Percentiles rank a stretch among this genome's conserved stretches.
Conservation (phyloP, 1,140 invertebrate species). For the Drosophila leontia region DNA sequence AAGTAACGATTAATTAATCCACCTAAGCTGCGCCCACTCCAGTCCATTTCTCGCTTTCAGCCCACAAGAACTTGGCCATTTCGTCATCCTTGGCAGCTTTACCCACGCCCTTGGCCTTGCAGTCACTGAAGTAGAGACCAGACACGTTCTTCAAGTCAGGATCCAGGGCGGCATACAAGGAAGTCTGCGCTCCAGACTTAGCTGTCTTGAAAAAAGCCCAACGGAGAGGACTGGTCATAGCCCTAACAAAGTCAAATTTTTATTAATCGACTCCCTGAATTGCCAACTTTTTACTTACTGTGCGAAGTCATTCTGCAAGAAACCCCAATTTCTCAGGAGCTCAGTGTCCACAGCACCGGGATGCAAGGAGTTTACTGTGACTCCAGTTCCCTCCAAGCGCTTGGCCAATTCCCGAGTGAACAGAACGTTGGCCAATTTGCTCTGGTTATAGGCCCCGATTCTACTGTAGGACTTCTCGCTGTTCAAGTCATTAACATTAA, state of each 20-base stretch:
- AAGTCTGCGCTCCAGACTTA: constrained; percentile 90
- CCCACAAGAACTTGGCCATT: constrained; percentile 90
- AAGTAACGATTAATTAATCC: constrained; percentile 5
- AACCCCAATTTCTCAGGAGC: constrained; percentile 89
- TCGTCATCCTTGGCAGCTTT: constrained; percentile 87
- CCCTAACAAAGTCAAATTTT: constrained; percentile 87
- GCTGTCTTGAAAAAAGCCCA: constrained; percentile 92
- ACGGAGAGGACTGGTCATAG: constrained; percentile 85
- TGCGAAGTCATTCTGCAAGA: constrained; percentile 69
- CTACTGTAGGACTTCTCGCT: constrained; percentile 89
- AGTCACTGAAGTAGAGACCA: constrained; percentile 92
- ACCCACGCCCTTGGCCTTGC: constrained; percentile 86
- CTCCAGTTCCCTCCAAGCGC: constrained; percentile 90
- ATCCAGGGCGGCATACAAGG: constrained; percentile 90
- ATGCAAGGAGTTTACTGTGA: constrained; percentile 94
- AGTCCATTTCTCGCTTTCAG: constrained; percentile 89
- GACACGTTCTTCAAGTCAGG: constrained; percentile 88
- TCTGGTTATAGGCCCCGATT: constrained; percentile 91
- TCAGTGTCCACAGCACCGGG: constrained; percentile 95
- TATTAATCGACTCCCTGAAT: too few species aligned
- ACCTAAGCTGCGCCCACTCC: constrained; percentile 15
- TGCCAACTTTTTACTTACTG: constrained; percentile 39
- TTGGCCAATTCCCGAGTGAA: constrained; percentile 93
- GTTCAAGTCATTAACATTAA: constrained; percentile 92
- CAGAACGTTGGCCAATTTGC: constrained; percentile 95